These are phyloP conservation scores for Symphodus melops DNA, from an alignment of 2,113 vertebrate genomes.

Conservation along the genomic window DNA sequence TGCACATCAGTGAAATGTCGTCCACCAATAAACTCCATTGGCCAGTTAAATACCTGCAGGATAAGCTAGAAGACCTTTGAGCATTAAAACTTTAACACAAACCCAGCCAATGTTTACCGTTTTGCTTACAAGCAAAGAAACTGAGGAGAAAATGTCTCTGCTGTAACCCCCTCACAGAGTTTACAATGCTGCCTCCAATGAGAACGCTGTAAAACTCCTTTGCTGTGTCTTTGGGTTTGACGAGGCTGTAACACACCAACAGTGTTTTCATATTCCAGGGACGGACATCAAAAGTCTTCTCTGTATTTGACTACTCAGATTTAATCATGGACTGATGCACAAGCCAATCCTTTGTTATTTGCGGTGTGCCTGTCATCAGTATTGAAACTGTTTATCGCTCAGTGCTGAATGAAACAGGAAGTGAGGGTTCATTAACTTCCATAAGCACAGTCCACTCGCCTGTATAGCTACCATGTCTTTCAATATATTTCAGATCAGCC, in stretches of 20 bases:
- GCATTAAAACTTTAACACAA: background rate
- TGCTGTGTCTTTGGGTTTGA: background rate
- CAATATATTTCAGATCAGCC: no score
- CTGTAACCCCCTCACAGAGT: background rate
- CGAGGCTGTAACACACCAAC: background rate
- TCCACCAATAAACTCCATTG: background rate
- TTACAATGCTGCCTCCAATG: background rate
- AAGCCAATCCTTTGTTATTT: background rate
- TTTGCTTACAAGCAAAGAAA: conserved; percentile 3
- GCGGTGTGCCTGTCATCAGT: no score
- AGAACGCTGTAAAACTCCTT: background rate
- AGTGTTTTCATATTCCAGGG: background rate
- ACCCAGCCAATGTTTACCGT: background rate
- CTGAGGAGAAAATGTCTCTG: background rate
- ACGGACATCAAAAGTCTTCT: background rate
- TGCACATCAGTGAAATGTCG: background rate
- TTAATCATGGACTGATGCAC: background rate
- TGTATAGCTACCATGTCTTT: no score
- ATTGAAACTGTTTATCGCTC: no score
- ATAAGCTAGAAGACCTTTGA: background rate
- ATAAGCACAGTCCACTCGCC: no score
- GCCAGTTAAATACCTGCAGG: conserved; percentile 1
- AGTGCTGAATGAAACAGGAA: background rate
- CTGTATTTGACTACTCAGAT: background rate
- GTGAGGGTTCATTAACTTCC: background rate